These are phyloP conservation scores for Pollenia griseotomentosa DNA, from an alignment of 2,888 invertebrate species.

Conservation along the genomic window DNA sequence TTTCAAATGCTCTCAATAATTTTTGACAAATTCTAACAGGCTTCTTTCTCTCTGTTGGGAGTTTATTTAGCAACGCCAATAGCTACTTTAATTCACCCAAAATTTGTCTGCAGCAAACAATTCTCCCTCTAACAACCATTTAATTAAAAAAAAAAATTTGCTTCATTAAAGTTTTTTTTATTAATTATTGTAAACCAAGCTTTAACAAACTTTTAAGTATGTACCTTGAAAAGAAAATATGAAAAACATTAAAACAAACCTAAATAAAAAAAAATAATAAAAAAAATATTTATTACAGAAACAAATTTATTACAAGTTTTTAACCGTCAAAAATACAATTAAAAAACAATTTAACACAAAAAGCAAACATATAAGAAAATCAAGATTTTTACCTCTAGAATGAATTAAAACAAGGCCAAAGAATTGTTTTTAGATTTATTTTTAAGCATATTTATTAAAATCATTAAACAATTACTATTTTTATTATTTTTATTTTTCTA, in stretches of 20 bases:
- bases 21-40: no score
- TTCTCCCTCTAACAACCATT: not conserved
- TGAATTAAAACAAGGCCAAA: conserved; percentile 70
- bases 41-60: no score
- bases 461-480: not conserved
- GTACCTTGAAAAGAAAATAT: conserved; percentile 65
- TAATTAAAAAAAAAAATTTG: conserved; percentile 25
- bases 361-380: conserved; percentile 48
- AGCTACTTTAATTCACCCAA: not conserved
- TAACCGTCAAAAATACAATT: conserved; percentile 19
- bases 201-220: conserved; percentile 70
- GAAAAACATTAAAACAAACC: conserved; percentile 20
- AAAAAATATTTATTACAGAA: conserved; percentile 1
- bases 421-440: conserved; percentile 62
- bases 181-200: conserved; percentile 65
- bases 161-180: conserved; percentile 59
- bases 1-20: no score
- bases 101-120: not conserved
- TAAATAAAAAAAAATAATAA: conserved; percentile 23
- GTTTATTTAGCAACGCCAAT: no score
- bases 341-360: conserved; percentile 11
- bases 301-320: conserved; percentile 55
- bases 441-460: conserved; percentile 49
- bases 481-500: conserved; percentile 42
- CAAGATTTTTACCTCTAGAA: conserved; percentile 66